A percentile compares a stretch with the other conserved stretches of the same genome.
phyloP scores from a whole-genome alignment of 2,888 invertebrate genomes.

The Flabesymbios commensalis region DNA sequence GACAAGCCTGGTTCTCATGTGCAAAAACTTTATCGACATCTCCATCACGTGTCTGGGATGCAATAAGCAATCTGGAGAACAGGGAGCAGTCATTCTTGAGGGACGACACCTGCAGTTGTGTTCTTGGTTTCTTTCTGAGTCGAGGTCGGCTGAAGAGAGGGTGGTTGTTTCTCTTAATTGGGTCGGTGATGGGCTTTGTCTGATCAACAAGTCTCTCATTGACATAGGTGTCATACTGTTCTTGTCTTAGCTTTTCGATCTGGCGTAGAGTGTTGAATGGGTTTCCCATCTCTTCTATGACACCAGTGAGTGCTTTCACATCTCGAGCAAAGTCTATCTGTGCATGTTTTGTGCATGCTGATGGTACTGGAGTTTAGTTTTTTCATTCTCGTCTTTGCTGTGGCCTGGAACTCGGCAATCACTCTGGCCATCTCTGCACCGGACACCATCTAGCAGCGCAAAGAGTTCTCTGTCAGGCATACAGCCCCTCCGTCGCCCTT shows the following conservation, averaged over 20 bases:
- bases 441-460: conserved; percentile 22
- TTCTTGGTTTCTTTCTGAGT: too few species aligned
- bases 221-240: background rate
- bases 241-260: background rate
- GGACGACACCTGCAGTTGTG: too few species aligned
- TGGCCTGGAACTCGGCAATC: conserved; percentile 14
- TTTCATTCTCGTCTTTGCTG: conserved; percentile 6
- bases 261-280: conserved; percentile 9
- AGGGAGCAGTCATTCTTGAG: conserved; percentile 18
- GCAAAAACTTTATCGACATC: conserved; percentile 16
- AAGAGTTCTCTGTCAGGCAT: conserved; percentile 27
- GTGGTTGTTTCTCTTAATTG: too few species aligned
- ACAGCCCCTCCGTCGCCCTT: conserved; percentile 28
- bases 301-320: conserved; percentile 10
- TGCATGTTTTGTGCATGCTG: too few species aligned
- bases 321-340: conserved; percentile 25
- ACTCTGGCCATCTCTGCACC: conserved; percentile 27
- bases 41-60: conserved; percentile 22
- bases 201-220: background rate
- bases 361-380: background rate
- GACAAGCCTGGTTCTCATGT: conserved; percentile 20
- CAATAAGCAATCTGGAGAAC: conserved; percentile 19
- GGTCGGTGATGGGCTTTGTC: too few species aligned
- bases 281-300: conserved; percentile 20
- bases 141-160: too few species aligned